phyloP scores from a whole-genome alignment of 1,140 invertebrate species.

The Helicoverpa armigera region DNA sequence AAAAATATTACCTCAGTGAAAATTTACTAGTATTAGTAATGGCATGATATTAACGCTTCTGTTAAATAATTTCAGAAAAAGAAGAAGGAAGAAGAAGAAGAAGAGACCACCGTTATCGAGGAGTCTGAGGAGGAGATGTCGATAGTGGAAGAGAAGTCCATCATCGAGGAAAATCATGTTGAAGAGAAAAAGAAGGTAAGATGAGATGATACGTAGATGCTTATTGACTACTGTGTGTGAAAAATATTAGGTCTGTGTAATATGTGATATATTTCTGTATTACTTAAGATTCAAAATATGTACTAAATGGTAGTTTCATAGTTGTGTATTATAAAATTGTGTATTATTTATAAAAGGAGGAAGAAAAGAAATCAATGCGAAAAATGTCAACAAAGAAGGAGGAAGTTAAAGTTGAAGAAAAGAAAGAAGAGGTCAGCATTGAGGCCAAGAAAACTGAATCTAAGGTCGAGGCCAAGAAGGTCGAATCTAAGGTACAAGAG shows the following conservation, averaged over 20 bases:
- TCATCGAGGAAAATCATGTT: constrained; percentile 84
- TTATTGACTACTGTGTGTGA: no score
- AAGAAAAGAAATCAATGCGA: constrained; percentile 82
- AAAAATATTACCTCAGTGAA: no score
- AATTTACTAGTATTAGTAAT: no score
- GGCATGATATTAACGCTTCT: constrained; percentile 58
- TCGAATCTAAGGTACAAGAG: constrained; percentile 67
- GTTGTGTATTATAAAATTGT: no score
- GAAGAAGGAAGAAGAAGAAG: constrained; percentile 86
- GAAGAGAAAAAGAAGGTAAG: constrained; percentile 79
- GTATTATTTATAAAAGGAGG: constrained; percentile 29
- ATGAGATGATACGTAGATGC: background rate
- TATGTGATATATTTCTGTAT: no score
- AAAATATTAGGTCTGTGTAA: no score
- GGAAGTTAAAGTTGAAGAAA: constrained; percentile 80
- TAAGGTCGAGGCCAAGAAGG: constrained; percentile 75
- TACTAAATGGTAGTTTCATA: no score
- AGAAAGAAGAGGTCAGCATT: constrained; percentile 82
- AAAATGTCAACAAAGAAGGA: constrained; percentile 81
- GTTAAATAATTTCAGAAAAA: constrained; percentile 75
- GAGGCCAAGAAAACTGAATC: constrained; percentile 82
- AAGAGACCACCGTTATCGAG: constrained; percentile 83
- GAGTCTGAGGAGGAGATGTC: constrained; percentile 83
- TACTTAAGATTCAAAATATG: no score
- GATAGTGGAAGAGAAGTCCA: constrained; percentile 77